Percentiles rank a stretch among this genome's conserved stretches.
Evolutionary conservation across 2,888 invertebrate species (phyloP).

Genomic region (Lamellibrachia satsuma): DNA sequence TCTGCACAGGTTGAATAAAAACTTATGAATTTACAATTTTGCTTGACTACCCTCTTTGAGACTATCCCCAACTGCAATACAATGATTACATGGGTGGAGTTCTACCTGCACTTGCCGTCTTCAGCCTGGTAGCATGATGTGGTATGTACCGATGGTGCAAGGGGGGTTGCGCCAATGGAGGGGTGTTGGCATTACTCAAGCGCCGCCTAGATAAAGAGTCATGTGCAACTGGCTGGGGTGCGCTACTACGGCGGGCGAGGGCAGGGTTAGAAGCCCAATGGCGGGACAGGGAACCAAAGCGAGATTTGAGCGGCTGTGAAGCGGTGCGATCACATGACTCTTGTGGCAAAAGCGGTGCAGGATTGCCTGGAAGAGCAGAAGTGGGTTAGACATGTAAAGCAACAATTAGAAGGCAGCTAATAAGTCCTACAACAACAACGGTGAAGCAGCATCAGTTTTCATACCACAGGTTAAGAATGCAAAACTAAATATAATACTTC

Average conservation of each 20-base stretch:
- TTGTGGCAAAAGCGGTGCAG: background rate
- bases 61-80: background rate
- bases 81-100: background rate
- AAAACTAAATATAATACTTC: background rate
- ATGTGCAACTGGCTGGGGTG: background rate
- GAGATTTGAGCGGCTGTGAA: background rate
- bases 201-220: background rate
- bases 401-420: background rate
- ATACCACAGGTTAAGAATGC: background rate
- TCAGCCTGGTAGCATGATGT: background rate
- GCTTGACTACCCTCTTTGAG: background rate
- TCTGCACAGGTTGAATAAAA: background rate
- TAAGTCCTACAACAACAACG: background rate
- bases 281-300: slow-evolving; percentile 6
- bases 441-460: background rate
- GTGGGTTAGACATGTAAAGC: background rate
- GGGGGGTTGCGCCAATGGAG: background rate
- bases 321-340: background rate
- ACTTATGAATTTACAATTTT: background rate
- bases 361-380: slow-evolving; percentile 4
- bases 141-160: background rate
- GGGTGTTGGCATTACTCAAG: background rate
- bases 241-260: background rate
- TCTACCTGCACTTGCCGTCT: background rate
- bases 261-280: background rate